These are phyloP conservation scores for Drosophila siamana DNA, from an alignment of 2,888 invertebrate genomes.

Conservation along the genomic window DNA sequence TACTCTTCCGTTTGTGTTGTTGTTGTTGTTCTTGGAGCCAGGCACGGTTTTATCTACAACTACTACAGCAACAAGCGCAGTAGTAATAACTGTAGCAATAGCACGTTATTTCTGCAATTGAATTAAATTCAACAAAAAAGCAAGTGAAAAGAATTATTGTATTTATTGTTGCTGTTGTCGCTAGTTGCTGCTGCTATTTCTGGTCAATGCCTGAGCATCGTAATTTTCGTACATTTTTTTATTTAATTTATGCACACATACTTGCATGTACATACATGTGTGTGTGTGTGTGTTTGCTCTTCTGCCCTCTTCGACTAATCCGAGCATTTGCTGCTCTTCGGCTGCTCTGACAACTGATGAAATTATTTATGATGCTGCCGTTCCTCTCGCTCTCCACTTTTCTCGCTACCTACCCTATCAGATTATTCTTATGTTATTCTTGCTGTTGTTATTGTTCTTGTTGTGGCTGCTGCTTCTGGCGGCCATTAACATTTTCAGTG, in stretches of 20 bases:
- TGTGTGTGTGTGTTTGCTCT: conserved; percentile 7
- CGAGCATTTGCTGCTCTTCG: conserved; percentile 24
- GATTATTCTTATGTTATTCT: conserved; percentile 18
- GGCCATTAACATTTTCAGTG: conserved; percentile 26
- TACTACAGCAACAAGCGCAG: conserved; percentile 25
- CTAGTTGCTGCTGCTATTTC: conserved; percentile 58
- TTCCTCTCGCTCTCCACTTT: not conserved
- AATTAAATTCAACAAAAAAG: conserved; percentile 70
- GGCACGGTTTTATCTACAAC: conserved; percentile 67
- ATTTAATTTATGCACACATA: conserved; percentile 48
- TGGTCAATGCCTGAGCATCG: conserved; percentile 46
- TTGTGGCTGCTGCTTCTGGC: conserved; percentile 10
- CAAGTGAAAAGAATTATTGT: conserved; percentile 62
- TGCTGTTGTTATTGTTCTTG: conserved; percentile 14
- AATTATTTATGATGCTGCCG: conserved; percentile 68
- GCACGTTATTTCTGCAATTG: conserved; percentile 66
- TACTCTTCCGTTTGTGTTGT: conserved; percentile 33
- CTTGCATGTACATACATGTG: not conserved
- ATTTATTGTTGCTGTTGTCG: conserved; percentile 52
- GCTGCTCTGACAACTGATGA: conserved; percentile 69
- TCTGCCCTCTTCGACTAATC: conserved; percentile 18
- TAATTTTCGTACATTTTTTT: conserved; percentile 39
- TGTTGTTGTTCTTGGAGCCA: conserved; percentile 59
- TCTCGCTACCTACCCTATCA: not conserved
- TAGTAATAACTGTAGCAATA: conserved; percentile 26